Evolutionary conservation across 1,140 invertebrate species (phyloP), one percentile per base, ranked within the genome.

Genomic region (Drosophila punjabiensis): DNA sequence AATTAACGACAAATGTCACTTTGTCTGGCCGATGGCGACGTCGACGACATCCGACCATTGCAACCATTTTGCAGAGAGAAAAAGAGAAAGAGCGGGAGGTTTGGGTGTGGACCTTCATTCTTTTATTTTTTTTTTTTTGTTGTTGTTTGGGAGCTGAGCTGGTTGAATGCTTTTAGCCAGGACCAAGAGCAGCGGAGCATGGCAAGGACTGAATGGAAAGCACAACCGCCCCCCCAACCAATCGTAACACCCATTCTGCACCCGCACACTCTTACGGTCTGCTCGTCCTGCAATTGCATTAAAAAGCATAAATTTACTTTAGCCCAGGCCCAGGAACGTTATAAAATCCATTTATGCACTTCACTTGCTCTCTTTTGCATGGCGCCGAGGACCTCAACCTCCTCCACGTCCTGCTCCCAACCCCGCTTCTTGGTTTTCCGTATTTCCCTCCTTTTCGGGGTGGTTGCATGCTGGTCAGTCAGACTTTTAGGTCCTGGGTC

Each of bases 261-360:
- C 60, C 86, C 52, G 78, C 85, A 59, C 84, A 81, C 85, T 75
- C 86, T 91, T 83, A 90, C 86, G 86, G 86, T 91, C 86, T 90
- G 87, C 58, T 89, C 85, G 85, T 82, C 75, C 85, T 90, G 86
- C 86, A 90, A 90, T 90, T 90, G 86, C 86, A 90, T 90, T 90
- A 90, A 90, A 90, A 90, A 90, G 87, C 86, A 90, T 90, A 90
- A 90, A 90, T 90, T 90, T 90, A 90, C 86, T 90, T 90, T 90
- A 89, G 79, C 79, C 88, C 79, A 82, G 82, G 82, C 71, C 55
- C 37, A 39, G 71, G 37, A 75, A 90, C 86, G 86, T 89, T 90
- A 90, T 90, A 90, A 90, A 90, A 90, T 90, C 86, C 87, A 90
- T 90, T 90, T 90, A 91, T 90, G 86, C 86, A 90, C 86, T 90